These are phyloP conservation scores for Gymnoscopelus microlampas DNA, from an alignment of 2,797 vertebrate genomes.

Conservation along the genomic window DNA sequence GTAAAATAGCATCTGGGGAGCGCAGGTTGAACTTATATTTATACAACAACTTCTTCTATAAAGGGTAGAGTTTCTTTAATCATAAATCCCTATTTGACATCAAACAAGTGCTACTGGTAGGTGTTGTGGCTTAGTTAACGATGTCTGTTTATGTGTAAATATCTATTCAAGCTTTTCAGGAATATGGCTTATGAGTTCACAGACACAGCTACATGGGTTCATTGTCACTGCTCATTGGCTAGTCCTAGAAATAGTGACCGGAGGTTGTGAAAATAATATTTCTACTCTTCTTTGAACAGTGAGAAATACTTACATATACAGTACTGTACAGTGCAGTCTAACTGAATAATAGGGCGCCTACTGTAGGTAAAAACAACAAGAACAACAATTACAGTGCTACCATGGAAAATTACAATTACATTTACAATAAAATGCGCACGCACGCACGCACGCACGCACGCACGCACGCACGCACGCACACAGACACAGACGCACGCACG, in stretches of 20 bases:
- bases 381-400: too few species aligned
- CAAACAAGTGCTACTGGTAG: conserved; percentile 74
- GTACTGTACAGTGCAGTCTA: too few species aligned
- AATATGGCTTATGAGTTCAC: conserved; percentile 35
- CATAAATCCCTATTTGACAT: conserved; percentile 77
- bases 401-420: too few species aligned
- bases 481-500: too few species aligned
- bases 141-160: conserved; percentile 72
- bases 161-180: conserved; percentile 67
- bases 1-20: conserved; percentile 46
- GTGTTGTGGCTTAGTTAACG: conserved; percentile 61
- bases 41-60: conserved; percentile 69
- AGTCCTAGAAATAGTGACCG: not conserved
- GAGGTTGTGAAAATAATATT: too few species aligned
- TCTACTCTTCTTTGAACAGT: too few species aligned
- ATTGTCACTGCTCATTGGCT: not conserved
- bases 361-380: too few species aligned
- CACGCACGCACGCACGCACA: too few species aligned
- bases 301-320: too few species aligned
- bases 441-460: too few species aligned
- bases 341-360: too few species aligned
- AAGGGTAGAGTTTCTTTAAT: conserved; percentile 72
- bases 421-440: too few species aligned
- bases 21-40: conserved; percentile 70
- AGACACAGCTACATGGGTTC: not conserved